These are phyloP conservation scores for Metacarcinus magister DNA, from an alignment of 2,888 invertebrate species.

Conservation along the genomic window DNA sequence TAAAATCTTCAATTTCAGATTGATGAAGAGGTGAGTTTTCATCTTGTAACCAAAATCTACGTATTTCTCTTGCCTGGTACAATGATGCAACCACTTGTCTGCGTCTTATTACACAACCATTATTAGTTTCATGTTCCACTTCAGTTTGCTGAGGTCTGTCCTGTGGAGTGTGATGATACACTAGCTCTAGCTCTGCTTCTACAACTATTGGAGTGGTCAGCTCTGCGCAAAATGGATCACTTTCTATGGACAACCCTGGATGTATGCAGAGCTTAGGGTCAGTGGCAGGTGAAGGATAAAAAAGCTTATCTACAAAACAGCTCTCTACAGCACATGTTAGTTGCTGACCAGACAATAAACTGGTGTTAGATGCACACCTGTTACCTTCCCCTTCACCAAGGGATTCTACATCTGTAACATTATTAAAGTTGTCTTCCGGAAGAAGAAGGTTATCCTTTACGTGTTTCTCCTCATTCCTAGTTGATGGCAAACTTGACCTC, in stretches of 20 bases:
- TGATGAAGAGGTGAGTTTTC: slow-evolving; percentile 73
- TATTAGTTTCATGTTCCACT: slow-evolving; percentile 67
- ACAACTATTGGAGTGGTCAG: slow-evolving; percentile 75
- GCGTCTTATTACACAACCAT: slow-evolving; percentile 75
- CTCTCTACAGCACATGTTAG: slow-evolving; percentile 79
- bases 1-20: slow-evolving; percentile 67
- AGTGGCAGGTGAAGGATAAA: slow-evolving; percentile 70
- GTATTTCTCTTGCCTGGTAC: slow-evolving; percentile 76
- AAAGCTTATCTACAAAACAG: slow-evolving; percentile 74
- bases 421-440: slow-evolving; percentile 78
- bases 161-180: slow-evolving; percentile 75
- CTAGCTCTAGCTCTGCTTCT: slow-evolving; percentile 77
- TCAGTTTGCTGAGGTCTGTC: slow-evolving; percentile 70
- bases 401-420: slow-evolving; percentile 81
- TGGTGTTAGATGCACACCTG: slow-evolving; percentile 82
- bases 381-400: slow-evolving; percentile 82
- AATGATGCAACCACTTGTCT: slow-evolving; percentile 75
- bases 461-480: slow-evolving; percentile 76
- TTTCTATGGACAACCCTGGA: slow-evolving; percentile 78
- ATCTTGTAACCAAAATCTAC: slow-evolving; percentile 74
- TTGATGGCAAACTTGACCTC: slow-evolving; percentile 69
- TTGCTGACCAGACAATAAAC: slow-evolving; percentile 75
- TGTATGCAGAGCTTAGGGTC: slow-evolving; percentile 77
- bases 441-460: slow-evolving; percentile 82
- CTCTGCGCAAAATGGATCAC: slow-evolving; percentile 75